phyloP scores from a whole-genome alignment of 2,888 invertebrate genomes.

The Diarsia rubi region DNA sequence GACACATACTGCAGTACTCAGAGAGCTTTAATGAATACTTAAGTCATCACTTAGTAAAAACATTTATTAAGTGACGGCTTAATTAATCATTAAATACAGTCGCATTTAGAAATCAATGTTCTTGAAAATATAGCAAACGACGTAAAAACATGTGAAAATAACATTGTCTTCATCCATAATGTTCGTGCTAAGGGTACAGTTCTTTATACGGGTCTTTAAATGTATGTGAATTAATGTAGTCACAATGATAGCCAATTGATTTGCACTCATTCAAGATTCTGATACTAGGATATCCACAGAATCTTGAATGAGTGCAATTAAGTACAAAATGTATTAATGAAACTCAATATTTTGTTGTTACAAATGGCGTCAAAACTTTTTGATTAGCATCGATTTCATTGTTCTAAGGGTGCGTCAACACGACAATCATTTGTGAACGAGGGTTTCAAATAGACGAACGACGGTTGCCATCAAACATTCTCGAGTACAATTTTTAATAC shows the following conservation, averaged over 20 bases:
- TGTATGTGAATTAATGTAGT: not conserved
- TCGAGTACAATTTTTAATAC: not conserved
- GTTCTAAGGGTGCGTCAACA: not conserved
- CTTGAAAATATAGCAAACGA: not conserved
- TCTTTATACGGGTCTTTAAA: not conserved
- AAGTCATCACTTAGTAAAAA: no score
- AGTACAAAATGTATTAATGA: not conserved
- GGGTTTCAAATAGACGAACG: not conserved
- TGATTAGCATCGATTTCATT: not conserved
- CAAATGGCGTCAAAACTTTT: not conserved
- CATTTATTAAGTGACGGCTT: no score
- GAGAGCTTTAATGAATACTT: no score
- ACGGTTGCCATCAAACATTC: not conserved
- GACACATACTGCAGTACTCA: no score
- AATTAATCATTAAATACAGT: no score
- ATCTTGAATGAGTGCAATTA: not conserved
- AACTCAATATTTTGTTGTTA: constrained; percentile 2
- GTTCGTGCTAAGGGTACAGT: constrained; percentile 16
- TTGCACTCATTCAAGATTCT: not conserved
- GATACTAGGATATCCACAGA: not conserved
- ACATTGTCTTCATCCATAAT: not conserved
- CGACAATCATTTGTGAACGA: not conserved
- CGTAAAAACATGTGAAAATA: not conserved
- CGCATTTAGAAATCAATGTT: not conserved
- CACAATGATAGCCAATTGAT: constrained; percentile 1